Evolutionary conservation across 2,888 invertebrate species (phyloP), one percentile per base, ranked within the genome.

Genomic region (Cosmorhoe ocellata): DNA sequence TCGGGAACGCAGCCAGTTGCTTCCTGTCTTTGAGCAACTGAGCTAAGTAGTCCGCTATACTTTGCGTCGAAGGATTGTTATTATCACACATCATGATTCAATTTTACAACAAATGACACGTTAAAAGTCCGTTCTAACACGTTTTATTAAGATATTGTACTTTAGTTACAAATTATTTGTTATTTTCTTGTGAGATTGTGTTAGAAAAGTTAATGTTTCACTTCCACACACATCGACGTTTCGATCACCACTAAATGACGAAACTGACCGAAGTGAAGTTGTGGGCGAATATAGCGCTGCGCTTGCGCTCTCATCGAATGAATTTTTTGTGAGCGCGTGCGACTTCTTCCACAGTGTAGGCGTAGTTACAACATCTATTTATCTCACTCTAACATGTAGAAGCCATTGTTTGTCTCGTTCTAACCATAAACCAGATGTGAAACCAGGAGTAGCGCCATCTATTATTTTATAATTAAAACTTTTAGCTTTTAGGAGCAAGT

Each of bases 21-120:
- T 99, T 99, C 93, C 99, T 97, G 94, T 99, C 99, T 94, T 99
- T 99, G 88, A 99, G 94, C 92, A 99, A 94, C 93, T 99, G 99
- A 88, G 99, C 98, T 93, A 99, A 94, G 93, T 99, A 99, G 93
- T 99, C 99, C 91, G 99, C 98, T 93, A 97, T 97, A 92, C 97
- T 97, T 91, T 97, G 97, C 91, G 97, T 97, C 87, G 95, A 96
- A 77, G 94, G 93, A 87, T 79, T 89, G 83, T 79, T 90, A 84
- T 82, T 87, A 83, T 91, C 91, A 87, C 90, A 90, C 91, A 91
- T 91, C 83, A 82, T 90, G 84, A 81, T 83, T 75, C 71, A 74
- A 78, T 74, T 79, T 72, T 67, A 78, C 59, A 87, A 85, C 81
- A 81, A 73, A 71, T 67, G 76, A 75, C 86, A 90, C 89, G 87